Conservation (phyloP, 37 sponge, comb jelly and placozoan species). For the Oopsacas minuta region DNA sequence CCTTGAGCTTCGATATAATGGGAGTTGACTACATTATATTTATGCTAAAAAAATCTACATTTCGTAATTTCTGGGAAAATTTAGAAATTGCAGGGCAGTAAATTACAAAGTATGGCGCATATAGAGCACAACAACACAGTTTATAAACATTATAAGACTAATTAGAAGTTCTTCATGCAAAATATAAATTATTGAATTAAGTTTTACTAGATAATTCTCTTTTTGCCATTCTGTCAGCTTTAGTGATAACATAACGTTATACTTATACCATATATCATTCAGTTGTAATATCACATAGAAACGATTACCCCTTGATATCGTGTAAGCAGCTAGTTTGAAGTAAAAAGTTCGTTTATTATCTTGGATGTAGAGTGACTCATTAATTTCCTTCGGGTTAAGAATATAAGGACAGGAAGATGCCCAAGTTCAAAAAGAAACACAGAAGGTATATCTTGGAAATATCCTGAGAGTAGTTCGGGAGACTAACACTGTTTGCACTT, state of each 20-base stretch:
- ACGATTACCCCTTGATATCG: neutral
- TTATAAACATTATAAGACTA: no score
- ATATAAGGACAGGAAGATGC: neutral
- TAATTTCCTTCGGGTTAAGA: neutral
- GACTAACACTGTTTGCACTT: neutral
- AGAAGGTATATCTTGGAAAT: neutral
- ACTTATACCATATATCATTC: neutral
- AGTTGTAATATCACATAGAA: neutral
- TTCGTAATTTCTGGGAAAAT: no score
- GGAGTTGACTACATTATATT: no score
- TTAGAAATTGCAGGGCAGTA: no score
- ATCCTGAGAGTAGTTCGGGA: neutral
- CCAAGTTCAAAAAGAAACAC: neutral
- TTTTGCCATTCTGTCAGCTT: neutral
- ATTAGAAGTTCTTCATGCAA: no score
- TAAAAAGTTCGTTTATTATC: neutral
- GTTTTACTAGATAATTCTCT: neutral
- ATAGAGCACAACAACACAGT: no score
- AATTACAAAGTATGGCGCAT: no score
- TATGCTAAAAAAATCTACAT: no score
- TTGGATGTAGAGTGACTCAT: neutral
- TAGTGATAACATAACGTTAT: neutral
- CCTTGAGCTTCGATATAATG: no score
- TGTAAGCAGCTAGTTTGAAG: neutral
- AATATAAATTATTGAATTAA: constrained; percentile 2